Evolutionary conservation across 92 coral and sea anemone species (phyloP), one percentile per base, ranked within the genome.

Genomic region (Porites cylindrica): DNA sequence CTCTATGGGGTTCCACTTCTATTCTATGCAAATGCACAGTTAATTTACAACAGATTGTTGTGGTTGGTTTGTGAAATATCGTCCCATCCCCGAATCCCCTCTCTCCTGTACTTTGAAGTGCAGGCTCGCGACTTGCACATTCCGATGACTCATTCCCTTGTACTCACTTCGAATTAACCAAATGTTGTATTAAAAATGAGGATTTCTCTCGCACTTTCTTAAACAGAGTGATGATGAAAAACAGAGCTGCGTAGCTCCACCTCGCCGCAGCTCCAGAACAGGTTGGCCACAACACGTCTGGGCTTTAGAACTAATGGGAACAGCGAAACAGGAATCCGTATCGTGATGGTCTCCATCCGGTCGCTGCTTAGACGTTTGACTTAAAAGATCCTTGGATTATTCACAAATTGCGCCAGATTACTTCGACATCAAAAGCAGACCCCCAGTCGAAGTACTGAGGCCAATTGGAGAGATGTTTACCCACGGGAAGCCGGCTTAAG

Each of bases 221-320:
- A 13, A 76, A 75, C 81, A 90, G 90, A 79, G 90, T 24, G 87
- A 81, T 87, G 98, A 93, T 32, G 96, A 96, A 54, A 85, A 85
- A 7, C 92, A 81, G 78, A 79, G 90, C 51, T 80, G 75, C 73
- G 85, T 87, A 58, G 76, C 81, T 38, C 82, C 88, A 53, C 78
- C 77, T 52, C 91, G 97, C 54, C 94, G 98, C 56, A 96, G 98
- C 82, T 91, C 95, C 12, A 89, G 99, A 26, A 97, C 99, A 9
- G 99, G 99, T 67, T 97, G 99, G 99, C 99, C 99, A 2, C 99
- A 97, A 59, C 99, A 97, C 64, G 99, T 97, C 62, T 97, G 99
- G 99, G 99, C 99, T 51, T 76, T 97, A 77, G 99, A 97, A 71
- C 92, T 95, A 38, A 9, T 83, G 80, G 87, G 87, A 17, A 83